Evolutionary conservation across 2,888 invertebrate genomes (phyloP).

Genomic region (Watsonalla cultraria): DNA sequence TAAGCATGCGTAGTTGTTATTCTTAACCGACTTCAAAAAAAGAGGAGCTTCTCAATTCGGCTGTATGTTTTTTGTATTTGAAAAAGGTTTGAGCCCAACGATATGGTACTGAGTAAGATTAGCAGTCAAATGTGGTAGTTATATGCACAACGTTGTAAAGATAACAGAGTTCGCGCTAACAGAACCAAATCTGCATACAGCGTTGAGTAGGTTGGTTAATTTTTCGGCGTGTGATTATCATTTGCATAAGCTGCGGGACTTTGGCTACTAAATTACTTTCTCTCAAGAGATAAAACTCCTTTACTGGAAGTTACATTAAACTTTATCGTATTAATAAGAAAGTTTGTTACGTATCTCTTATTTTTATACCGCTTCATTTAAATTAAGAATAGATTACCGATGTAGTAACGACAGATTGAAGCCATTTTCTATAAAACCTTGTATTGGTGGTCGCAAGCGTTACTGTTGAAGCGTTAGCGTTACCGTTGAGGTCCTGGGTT

Average conservation of each 20-base stretch:
- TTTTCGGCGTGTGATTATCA: constrained; percentile 50
- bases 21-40: too few relatives aligned
- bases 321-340: constrained; percentile 5
- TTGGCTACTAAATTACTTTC: constrained; percentile 41
- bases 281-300: constrained; percentile 9
- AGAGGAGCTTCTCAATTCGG: too few relatives aligned
- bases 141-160: constrained; percentile 17
- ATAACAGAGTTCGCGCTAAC: constrained; percentile 18
- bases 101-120: too few relatives aligned
- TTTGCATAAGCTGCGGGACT: constrained; percentile 55
- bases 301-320: constrained; percentile 16
- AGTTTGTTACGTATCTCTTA: neutral
- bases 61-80: too few relatives aligned
- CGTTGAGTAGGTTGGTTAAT: constrained; percentile 38
- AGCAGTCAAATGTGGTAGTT: constrained; percentile 9
- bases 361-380: neutral
- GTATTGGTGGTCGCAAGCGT: too few relatives aligned
- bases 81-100: too few relatives aligned
- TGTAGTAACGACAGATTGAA: neutral
- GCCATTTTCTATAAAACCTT: too few relatives aligned
- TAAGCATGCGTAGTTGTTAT: too few relatives aligned
- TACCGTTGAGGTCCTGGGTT: too few relatives aligned
- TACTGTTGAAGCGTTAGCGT: too few relatives aligned
- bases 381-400: neutral
- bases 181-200: constrained; percentile 9